phyloP scores from a whole-genome alignment of 2,113 vertebrate genomes.

The Panthera leo region DNA sequence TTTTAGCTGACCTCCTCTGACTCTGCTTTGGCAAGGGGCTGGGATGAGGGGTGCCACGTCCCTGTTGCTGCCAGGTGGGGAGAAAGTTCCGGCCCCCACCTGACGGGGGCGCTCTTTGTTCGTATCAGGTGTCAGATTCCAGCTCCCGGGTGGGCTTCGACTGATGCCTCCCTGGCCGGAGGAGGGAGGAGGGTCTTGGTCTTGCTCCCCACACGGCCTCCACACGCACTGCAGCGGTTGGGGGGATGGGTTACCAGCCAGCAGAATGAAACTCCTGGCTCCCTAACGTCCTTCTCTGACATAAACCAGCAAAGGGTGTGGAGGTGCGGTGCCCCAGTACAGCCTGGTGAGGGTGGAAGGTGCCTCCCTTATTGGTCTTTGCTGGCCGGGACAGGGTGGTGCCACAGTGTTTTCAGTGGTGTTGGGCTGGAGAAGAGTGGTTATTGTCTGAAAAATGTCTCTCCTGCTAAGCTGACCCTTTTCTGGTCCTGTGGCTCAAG shows the following conservation, averaged over 20 bases:
- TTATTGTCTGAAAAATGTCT: neutral
- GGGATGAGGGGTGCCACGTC: neutral
- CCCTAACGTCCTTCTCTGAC: neutral
- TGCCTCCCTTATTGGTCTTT: neutral
- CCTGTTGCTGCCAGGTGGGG: neutral
- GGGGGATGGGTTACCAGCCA: too few species aligned
- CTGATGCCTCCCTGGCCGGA: neutral
- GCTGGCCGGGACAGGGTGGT: neutral
- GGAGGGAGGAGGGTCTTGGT: neutral
- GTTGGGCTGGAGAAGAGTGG: neutral
- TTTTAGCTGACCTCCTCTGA: neutral
- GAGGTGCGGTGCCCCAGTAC: neutral
- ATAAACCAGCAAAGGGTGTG: neutral
- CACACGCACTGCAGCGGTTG: neutral
- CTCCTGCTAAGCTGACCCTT: neutral
- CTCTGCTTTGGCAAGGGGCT: too few species aligned
- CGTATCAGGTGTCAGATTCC: neutral
- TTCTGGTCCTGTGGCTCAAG: neutral
- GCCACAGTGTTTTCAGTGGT: neutral
- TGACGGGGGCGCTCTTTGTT: too few species aligned
- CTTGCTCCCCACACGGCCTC: neutral
- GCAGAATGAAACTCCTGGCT: neutral
- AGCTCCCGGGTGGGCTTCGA: neutral
- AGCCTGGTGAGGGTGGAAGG: neutral
- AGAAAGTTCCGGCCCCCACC: neutral